Evolutionary conservation across 2,797 vertebrate species (phyloP).

Genomic region (Arctocebus calabarensis): DNA sequence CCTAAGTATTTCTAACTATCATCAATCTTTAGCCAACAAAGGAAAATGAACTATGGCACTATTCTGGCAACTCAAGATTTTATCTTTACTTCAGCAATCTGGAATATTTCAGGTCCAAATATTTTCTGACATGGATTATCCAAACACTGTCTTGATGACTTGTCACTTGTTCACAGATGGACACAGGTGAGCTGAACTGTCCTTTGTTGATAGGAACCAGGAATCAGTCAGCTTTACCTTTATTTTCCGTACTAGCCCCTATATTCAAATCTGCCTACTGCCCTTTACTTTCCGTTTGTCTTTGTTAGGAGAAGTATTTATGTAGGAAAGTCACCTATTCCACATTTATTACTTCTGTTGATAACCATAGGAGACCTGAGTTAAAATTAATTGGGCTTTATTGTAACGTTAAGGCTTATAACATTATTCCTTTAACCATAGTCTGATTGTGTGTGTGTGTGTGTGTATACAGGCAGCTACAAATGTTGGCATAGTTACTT

Average conservation of each 20-base stretch:
- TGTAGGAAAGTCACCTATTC: not conserved
- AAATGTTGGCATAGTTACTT: not conserved
- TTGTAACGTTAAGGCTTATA: not conserved
- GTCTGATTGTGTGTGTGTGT: not conserved
- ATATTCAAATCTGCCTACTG: not conserved
- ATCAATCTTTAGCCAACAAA: not conserved
- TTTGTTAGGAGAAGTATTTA: not conserved
- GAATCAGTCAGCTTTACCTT: not conserved
- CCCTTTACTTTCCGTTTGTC: not conserved
- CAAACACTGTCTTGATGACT: not conserved
- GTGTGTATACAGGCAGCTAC: not conserved
- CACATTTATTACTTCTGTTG: not conserved
- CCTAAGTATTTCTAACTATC: not conserved
- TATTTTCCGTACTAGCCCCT: not conserved
- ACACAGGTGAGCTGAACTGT: not conserved
- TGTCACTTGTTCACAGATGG: not conserved
- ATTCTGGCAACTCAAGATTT: not conserved
- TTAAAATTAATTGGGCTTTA: not conserved
- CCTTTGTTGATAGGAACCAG: not conserved
- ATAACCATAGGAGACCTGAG: not conserved
- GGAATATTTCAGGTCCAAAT: not conserved
- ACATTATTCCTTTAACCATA: slow-evolving; percentile 6
- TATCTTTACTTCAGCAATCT: not conserved
- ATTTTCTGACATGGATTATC: slow-evolving; percentile 52
- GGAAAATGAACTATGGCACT: not conserved